A percentile compares a stretch with the other conserved stretches of the same genome.
Conservation (phyloP, 2,888 invertebrate genomes). For the Xanthorhoe spadicearia region DNA sequence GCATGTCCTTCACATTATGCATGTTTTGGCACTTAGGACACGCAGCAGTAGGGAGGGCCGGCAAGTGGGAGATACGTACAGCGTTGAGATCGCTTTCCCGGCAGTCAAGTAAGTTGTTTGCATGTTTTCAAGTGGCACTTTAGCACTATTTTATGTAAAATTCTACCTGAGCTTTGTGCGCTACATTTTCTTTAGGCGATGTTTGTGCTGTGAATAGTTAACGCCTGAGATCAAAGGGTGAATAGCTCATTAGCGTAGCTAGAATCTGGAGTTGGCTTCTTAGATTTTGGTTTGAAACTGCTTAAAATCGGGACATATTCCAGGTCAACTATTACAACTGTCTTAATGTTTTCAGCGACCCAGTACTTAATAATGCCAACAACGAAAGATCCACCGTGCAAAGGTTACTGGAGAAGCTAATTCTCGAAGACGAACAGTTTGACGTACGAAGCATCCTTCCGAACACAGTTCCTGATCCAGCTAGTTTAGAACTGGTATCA, state of each 20-base stretch:
- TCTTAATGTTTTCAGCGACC: constrained; percentile 88
- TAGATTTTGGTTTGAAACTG: constrained; percentile 8
- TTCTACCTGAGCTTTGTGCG: constrained; percentile 37
- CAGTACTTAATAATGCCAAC: constrained; percentile 93
- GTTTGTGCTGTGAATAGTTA: constrained; percentile 17
- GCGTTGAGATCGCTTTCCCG: constrained; percentile 96
- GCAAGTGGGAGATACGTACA: constrained; percentile 95
- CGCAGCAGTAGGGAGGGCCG: constrained; percentile 90
- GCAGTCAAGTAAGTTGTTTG: constrained; percentile 92
- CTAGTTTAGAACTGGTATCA: constrained; percentile 93
- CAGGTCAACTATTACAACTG: neutral
- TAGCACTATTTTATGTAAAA: constrained; percentile 48
- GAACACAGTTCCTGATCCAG: constrained; percentile 97
- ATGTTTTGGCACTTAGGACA: constrained; percentile 87
- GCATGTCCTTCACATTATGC: constrained; percentile 80
- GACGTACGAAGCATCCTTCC: constrained; percentile 96
- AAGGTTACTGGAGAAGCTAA: constrained; percentile 93
- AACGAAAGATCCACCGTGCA: constrained; percentile 94
- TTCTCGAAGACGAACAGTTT: constrained; percentile 96
- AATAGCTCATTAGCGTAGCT: constrained; percentile 6
- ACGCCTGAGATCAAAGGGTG: constrained; percentile 1
- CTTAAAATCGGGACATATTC: constrained; percentile 1
- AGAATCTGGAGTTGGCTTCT: constrained; percentile 21
- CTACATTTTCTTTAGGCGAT: constrained; percentile 14
- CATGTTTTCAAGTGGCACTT: constrained; percentile 60